Percentiles rank a stretch among this genome's conserved stretches.
Evolutionary conservation across 2,888 invertebrate species (phyloP).

Genomic region (Ormyrus nitidulus): DNA sequence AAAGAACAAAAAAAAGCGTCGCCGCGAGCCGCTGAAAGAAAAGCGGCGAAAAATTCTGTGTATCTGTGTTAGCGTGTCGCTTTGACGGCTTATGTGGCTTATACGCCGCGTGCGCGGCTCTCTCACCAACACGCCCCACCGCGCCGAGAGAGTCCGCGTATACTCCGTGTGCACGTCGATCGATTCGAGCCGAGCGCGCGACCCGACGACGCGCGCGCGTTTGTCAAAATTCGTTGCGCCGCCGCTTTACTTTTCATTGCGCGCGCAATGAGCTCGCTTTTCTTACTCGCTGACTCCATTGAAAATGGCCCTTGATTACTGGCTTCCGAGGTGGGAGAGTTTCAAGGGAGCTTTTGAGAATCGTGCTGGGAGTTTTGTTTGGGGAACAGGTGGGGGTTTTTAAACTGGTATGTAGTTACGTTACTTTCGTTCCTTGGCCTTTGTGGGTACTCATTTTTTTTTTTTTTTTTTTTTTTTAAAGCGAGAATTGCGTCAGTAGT

Average conservation of each 20-base stretch:
- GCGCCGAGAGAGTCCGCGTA: neutral
- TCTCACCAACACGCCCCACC: constrained; percentile 55
- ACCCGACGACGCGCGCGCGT: constrained; percentile 9
- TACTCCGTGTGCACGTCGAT: too few relatives aligned
- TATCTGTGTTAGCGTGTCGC: constrained; percentile 22
- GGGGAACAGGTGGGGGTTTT: neutral
- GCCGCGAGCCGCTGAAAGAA: neutral
- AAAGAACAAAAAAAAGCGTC: neutral
- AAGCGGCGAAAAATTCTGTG: neutral
- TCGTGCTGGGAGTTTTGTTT: neutral
- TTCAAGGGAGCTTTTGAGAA: too few relatives aligned
- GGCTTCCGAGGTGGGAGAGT: too few relatives aligned
- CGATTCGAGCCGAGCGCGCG: too few relatives aligned
- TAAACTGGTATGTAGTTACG: neutral
- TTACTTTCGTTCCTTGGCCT: too few relatives aligned
- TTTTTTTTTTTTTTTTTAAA: too few relatives aligned
- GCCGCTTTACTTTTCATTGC: neutral
- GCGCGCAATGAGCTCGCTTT: too few relatives aligned
- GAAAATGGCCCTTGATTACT: too few relatives aligned
- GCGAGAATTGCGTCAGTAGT: too few relatives aligned
- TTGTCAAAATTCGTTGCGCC: constrained; percentile 56
- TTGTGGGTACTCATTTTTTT: too few relatives aligned
- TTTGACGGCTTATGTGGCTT: neutral
- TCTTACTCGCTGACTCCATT: too few relatives aligned
- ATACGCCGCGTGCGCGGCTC: constrained; percentile 36